A percentile compares a stretch with the other conserved stretches of the same genome.
Evolutionary conservation across 2,113 vertebrate genomes (phyloP).

Genomic region (Suncus etruscus): DNA sequence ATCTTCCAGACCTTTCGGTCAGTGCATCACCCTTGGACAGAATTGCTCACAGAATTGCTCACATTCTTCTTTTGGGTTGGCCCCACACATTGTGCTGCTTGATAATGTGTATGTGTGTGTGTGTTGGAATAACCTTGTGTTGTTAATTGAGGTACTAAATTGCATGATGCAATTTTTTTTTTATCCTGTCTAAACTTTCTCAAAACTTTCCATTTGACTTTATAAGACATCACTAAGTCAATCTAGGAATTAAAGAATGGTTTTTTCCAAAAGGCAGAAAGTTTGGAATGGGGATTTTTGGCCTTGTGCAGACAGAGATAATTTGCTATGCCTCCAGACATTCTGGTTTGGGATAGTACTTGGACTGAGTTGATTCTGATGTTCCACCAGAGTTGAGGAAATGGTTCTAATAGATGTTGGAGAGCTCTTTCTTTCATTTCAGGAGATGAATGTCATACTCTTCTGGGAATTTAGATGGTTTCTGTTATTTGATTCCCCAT

Average conservation of each 20-base stretch:
- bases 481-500: background rate
- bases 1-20: slow-evolving; percentile 96
- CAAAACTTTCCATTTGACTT: slow-evolving; percentile 30
- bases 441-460: background rate
- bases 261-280: slow-evolving; percentile 35
- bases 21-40: slow-evolving; percentile 15
- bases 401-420: background rate
- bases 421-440: slow-evolving; percentile 1
- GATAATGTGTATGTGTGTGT: no score
- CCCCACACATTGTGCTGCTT: no score
- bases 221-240: slow-evolving; percentile 32
- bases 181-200: background rate
- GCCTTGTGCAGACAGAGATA: background rate
- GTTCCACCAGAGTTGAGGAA: background rate
- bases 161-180: background rate
- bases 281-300: background rate
- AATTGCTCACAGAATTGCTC: background rate
- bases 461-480: slow-evolving; percentile 13
- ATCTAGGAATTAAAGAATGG: slow-evolving; percentile 27
- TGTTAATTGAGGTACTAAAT: background rate
- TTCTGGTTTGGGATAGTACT: background rate
- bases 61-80: background rate
- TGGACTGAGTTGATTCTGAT: background rate
- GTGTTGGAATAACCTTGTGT: no score
- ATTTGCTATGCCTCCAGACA: background rate